Percentiles rank a stretch among this genome's conserved stretches.
Conservation (phyloP, 2,888 invertebrate genomes). For the Frankliniella fusca region DNA sequence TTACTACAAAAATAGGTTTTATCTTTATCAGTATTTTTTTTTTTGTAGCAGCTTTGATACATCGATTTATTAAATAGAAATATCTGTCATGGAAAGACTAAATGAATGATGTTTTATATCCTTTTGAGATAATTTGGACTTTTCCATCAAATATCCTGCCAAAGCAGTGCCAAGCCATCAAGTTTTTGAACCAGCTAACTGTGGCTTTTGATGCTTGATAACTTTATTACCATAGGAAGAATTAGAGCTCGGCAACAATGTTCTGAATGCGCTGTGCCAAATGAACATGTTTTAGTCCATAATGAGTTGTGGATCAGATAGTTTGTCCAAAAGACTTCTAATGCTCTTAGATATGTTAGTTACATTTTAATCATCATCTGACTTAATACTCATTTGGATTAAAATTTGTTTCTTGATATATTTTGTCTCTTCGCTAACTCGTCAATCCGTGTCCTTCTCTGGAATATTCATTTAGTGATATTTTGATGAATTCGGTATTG, state of each 20-base stretch:
- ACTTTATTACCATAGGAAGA: too few species aligned
- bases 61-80: too few species aligned
- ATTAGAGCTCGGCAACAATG: not conserved
- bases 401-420: too few species aligned
- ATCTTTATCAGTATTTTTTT: too few species aligned
- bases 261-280: not conserved
- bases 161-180: conserved; percentile 10
- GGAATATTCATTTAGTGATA: not conserved
- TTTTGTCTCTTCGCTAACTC: too few species aligned
- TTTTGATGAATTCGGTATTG: too few species aligned
- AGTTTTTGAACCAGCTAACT: not conserved
- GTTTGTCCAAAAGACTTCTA: not conserved
- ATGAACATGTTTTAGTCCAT: not conserved
- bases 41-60: too few species aligned
- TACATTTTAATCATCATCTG: too few species aligned
- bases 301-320: not conserved
- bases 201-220: not conserved
- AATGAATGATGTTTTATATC: not conserved
- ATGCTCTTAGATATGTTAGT: not conserved
- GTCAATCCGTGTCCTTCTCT: not conserved
- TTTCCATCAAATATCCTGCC: not conserved
- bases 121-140: not conserved
- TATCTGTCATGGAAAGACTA: too few species aligned
- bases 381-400: too few species aligned
- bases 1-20: too few species aligned